phyloP scores from a whole-genome alignment of 2,888 invertebrate species.

The Homarus gammarus region DNA sequence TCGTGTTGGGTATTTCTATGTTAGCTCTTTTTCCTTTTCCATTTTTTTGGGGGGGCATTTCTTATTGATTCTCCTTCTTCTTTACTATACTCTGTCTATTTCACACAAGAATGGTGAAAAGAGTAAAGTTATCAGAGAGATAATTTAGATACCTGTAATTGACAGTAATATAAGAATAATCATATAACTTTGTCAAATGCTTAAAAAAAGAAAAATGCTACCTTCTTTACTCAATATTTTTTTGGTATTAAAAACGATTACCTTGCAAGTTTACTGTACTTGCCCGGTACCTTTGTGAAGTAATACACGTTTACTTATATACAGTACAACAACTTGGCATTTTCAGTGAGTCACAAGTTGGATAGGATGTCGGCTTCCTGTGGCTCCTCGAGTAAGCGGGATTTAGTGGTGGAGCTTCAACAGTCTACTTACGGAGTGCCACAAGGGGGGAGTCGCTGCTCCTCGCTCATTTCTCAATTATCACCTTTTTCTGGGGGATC shows the following conservation, averaged over 20 bases:
- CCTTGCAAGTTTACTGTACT: background rate
- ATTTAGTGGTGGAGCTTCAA: background rate
- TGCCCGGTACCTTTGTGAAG: background rate
- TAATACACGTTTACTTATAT: too few species aligned
- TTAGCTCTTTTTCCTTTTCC: too few species aligned
- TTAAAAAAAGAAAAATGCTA: too few species aligned
- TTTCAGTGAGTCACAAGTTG: background rate
- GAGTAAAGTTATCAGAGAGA: too few species aligned
- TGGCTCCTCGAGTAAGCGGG: background rate
- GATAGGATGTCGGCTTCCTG: slow-evolving; percentile 9
- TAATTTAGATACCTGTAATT: too few species aligned
- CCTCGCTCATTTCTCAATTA: background rate
- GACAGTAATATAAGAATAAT: background rate
- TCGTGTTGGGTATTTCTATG: too few species aligned
- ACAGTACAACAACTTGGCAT: background rate
- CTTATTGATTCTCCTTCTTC: too few species aligned
- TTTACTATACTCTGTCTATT: too few species aligned
- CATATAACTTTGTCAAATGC: background rate
- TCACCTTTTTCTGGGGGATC: background rate
- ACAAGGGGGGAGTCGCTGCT: background rate
- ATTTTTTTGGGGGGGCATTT: too few species aligned
- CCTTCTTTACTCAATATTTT: background rate
- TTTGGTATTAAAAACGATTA: background rate
- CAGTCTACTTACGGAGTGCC: background rate
- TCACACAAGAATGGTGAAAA: too few species aligned